A percentile compares a stretch with the other conserved stretches of the same genome.
Evolutionary conservation across 2,797 vertebrate species (phyloP).

Genomic region (Graptemys geographica): DNA sequence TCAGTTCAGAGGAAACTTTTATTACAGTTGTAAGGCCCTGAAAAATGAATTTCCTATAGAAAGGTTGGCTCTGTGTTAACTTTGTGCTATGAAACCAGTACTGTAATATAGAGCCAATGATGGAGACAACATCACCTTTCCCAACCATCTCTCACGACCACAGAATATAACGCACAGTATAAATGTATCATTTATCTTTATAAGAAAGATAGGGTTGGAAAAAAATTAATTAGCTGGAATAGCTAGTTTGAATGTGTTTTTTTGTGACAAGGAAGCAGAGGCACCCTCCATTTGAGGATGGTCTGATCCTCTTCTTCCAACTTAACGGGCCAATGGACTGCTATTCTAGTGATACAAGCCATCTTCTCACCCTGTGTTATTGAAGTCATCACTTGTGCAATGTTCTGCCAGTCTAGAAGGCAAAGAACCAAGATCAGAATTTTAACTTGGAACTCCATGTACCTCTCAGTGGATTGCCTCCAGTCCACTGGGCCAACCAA

Average conservation of each 20-base stretch:
- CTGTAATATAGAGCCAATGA: constrained; percentile 42
- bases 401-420: background rate
- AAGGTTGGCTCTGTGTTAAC: constrained; percentile 55
- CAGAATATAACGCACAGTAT: background rate
- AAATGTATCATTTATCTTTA: background rate
- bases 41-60: constrained; percentile 45
- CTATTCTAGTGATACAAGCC: background rate
- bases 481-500: background rate
- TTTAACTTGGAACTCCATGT: background rate
- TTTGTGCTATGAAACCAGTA: constrained; percentile 63
- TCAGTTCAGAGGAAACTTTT: constrained; percentile 38
- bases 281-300: background rate
- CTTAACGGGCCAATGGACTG: background rate
- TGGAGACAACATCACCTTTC: constrained; percentile 47
- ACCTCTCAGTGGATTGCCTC: background rate
- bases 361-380: background rate
- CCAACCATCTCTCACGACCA: background rate
- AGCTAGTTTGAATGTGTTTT: background rate
- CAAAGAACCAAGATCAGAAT: background rate
- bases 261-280: background rate
- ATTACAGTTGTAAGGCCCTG: constrained; percentile 41
- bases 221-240: constrained; percentile 26
- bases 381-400: background rate
- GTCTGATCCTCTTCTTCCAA: background rate
- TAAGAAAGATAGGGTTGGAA: background rate